A percentile compares a stretch with the other conserved stretches of the same genome.
Conservation (phyloP, 2,113 vertebrate species). For the Epinephelus lanceolatus region DNA sequence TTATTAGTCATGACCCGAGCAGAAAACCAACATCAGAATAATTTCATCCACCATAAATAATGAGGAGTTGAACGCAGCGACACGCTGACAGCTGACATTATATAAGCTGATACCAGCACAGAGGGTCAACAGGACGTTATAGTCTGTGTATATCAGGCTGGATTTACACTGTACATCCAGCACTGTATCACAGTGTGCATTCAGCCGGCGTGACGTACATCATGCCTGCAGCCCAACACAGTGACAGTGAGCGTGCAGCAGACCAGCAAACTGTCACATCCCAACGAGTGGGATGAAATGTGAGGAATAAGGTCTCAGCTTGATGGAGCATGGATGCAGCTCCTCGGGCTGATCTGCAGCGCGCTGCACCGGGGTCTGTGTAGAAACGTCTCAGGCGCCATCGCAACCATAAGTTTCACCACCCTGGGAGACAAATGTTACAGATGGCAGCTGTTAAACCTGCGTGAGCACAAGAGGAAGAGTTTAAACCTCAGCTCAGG, state of each 20-base stretch:
- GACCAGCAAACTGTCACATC: constrained; percentile 55
- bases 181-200: constrained; percentile 31
- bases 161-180: constrained; percentile 18
- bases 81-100: background rate
- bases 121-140: constrained; percentile 39
- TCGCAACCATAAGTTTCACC: background rate
- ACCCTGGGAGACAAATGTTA: background rate
- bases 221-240: constrained; percentile 17
- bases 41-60: background rate
- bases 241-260: constrained; percentile 27
- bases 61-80: background rate
- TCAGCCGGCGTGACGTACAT: constrained; percentile 24
- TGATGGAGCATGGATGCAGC: constrained; percentile 7
- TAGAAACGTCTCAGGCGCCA: background rate
- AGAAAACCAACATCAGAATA: background rate
- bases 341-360: constrained; percentile 1
- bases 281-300: constrained; percentile 26
- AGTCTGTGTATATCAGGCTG: constrained; percentile 22
- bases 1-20: background rate
- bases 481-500: no score
- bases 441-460: background rate
- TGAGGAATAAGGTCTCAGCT: constrained; percentile 30
- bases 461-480: background rate
- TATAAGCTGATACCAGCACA: background rate
- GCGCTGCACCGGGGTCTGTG: background rate